Evolutionary conservation across 1,140 invertebrate species (phyloP).

Genomic region (Drosophila lowei): DNA sequence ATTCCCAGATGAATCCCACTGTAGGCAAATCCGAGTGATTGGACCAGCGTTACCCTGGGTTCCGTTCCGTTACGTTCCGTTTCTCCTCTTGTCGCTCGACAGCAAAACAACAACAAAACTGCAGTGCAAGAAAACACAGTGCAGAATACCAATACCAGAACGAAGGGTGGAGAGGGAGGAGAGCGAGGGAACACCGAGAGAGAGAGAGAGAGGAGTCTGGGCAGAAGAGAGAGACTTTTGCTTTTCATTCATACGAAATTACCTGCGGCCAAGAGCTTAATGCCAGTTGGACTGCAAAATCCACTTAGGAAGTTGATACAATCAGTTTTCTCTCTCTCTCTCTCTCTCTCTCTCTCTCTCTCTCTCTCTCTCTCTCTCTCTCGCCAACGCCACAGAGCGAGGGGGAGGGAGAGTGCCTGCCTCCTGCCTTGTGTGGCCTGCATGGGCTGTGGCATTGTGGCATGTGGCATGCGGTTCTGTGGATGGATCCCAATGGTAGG

Average conservation of each 20-base stretch:
- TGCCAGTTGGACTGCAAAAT: slow-evolving; percentile 82
- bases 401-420: slow-evolving; percentile 10
- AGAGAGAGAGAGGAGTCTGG: background rate
- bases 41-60: slow-evolving; percentile 9
- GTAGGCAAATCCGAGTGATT: slow-evolving; percentile 23
- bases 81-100: slow-evolving; percentile 43
- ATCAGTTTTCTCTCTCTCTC: slow-evolving; percentile 64
- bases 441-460: slow-evolving; percentile 38
- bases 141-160: slow-evolving; percentile 48
- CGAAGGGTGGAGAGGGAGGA: slow-evolving; percentile 17
- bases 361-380: too few relatives aligned
- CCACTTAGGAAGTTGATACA: slow-evolving; percentile 81
- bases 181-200: background rate
- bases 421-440: slow-evolving; percentile 22
- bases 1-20: slow-evolving; percentile 10
- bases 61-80: slow-evolving; percentile 6
- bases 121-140: slow-evolving; percentile 53
- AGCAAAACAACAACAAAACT: slow-evolving; percentile 48
- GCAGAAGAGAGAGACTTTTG: slow-evolving; percentile 57
- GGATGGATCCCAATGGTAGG: background rate
- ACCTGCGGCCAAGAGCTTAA: slow-evolving; percentile 80
- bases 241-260: slow-evolving; percentile 82
- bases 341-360: too few relatives aligned
- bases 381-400: too few relatives aligned
- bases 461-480: slow-evolving; percentile 15